A percentile compares a stretch with the other conserved stretches of the same genome.
phyloP scores from a whole-genome alignment of 2,888 invertebrate species.

The Caradrina kadenii region DNA sequence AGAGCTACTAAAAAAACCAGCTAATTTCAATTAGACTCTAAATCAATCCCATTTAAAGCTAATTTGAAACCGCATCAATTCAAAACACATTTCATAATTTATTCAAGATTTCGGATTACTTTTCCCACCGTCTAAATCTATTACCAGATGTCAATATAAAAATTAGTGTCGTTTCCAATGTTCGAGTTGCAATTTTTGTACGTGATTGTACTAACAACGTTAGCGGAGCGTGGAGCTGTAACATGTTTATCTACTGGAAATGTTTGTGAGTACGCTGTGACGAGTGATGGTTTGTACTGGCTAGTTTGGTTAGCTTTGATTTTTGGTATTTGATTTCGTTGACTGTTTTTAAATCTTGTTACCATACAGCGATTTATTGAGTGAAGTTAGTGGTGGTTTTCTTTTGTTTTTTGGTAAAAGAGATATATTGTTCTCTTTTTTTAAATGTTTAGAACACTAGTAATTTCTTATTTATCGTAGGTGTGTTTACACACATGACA shows the following conservation, averaged over 20 bases:
- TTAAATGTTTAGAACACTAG: no score
- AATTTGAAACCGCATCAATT: background rate
- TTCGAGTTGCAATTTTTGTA: slow-evolving; percentile 35
- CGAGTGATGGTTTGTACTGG: background rate
- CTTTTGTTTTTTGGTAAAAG: background rate
- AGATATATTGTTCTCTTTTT: no score
- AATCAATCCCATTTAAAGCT: background rate
- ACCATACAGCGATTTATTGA: background rate
- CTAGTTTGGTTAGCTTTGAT: slow-evolving; percentile 18
- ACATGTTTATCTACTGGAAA: slow-evolving; percentile 35
- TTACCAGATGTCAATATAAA: slow-evolving; percentile 16
- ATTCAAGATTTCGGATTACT: slow-evolving; percentile 10
- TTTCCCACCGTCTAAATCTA: slow-evolving; percentile 10
- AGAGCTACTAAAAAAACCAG: no score
- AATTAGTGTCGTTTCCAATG: slow-evolving; percentile 18
- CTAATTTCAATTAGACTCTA: no score
- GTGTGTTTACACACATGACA: no score
- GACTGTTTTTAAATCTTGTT: background rate
- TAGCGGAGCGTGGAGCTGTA: slow-evolving; percentile 20
- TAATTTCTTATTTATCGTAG: no score
- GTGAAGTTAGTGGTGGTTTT: background rate
- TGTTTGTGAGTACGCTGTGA: slow-evolving; percentile 12
- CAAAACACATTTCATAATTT: no score
- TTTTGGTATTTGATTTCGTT: slow-evolving; percentile 4
- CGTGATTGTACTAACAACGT: slow-evolving; percentile 32